Evolutionary conservation across 2,888 invertebrate genomes (phyloP), one percentile per base, ranked within the genome.

Genomic region (Alcis repandata): DNA sequence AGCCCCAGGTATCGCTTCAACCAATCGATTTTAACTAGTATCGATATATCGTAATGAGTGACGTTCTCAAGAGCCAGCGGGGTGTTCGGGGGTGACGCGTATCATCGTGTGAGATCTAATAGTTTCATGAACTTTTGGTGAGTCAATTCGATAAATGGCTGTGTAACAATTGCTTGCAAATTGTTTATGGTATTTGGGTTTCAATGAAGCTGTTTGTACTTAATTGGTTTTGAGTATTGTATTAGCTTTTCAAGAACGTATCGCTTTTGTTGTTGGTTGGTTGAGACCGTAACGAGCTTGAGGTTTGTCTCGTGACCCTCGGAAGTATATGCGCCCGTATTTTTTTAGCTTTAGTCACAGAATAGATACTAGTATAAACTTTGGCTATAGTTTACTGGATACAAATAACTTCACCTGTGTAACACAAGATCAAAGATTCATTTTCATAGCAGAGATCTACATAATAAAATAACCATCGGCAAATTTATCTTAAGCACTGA

Each of bases 41-140:
- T 45, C 45, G 45, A 83, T 80, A 78, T 82, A 79, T 78, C 78
- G 79, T 90, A 91, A 90, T 85, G 86, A 91, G 86, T 86, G 84
- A 82, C 82, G 89, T 91, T 91, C 89, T 89, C 91, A 89, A 85
- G 84, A 60, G 81, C 71, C 87, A 80, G 82, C 89, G 81, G 91
- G 90, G 81, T 77, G 73, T 71, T 82, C 76, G 83, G 86, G 88
- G 89, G 87, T 72, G 86, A 79, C 66, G 73, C 72, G 56, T 91
- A 92, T 92, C 92, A 85, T 75, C 87, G 86, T 92, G 92, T 88
- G 92, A 92, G 90, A 92, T 92, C 92, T 83, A 73, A 62, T 67
- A 75, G 80, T 80, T 85, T 86, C 83, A 83, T 79, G 43, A 41
- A 64, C 48, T 59, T 56, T 41, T 22, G 41, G 48, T 48, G 79